These are phyloP conservation scores for Brachystomella parvula DNA, from an alignment of 1,140 invertebrate genomes.

Conservation along the genomic window DNA sequence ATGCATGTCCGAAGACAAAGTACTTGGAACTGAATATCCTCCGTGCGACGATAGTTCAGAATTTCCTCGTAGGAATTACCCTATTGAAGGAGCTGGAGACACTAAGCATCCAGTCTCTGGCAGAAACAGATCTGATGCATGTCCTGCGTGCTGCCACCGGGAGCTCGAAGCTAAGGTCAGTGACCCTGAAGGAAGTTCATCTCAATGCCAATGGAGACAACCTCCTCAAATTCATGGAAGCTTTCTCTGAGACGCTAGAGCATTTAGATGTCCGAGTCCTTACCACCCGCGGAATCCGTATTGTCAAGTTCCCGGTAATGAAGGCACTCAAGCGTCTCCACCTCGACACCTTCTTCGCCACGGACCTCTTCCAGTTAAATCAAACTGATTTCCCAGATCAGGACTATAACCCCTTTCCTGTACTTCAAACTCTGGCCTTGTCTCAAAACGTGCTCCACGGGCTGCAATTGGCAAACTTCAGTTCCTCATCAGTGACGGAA, in stretches of 20 bases:
- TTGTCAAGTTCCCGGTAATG: background rate
- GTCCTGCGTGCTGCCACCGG: too few relatives aligned
- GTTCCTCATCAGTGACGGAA: background rate
- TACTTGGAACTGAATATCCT: too few relatives aligned
- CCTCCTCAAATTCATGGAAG: background rate
- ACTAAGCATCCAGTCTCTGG: too few relatives aligned
- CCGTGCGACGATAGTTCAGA: too few relatives aligned
- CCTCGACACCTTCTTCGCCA: slow-evolving; percentile 1
- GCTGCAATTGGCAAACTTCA: background rate
- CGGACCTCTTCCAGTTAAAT: background rate
- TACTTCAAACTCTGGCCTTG: background rate
- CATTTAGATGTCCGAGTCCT: background rate
- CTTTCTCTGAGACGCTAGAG: background rate
- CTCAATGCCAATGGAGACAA: background rate
- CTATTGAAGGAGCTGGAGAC: too few relatives aligned
- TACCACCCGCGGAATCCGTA: background rate
- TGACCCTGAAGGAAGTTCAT: background rate
- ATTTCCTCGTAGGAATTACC: too few relatives aligned
- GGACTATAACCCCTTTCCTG: background rate
- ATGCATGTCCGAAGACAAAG: too few relatives aligned
- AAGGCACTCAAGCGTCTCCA: background rate
- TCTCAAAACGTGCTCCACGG: background rate
- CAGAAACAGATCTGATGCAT: too few relatives aligned
- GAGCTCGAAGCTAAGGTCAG: background rate
- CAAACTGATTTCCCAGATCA: too few relatives aligned